These are phyloP conservation scores for Cyprinus carpio DNA, from an alignment of 2,113 vertebrate genomes.

Conservation along the genomic window DNA sequence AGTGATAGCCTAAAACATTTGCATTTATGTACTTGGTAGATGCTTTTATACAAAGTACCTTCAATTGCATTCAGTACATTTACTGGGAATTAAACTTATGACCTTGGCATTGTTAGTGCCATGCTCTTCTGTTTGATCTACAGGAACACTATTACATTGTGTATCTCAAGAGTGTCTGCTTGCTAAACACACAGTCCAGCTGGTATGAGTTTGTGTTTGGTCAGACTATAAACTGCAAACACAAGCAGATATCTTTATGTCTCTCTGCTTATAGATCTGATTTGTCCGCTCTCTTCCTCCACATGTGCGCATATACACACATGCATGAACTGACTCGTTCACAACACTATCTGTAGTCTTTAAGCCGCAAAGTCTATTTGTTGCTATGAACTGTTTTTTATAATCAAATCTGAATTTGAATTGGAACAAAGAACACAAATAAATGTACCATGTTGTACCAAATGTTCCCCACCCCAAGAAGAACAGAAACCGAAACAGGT, in stretches of 20 bases:
- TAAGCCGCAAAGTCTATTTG: neutral
- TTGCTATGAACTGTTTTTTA: neutral
- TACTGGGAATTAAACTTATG: neutral
- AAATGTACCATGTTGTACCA: neutral
- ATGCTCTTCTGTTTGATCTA: no score
- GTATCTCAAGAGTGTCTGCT: neutral
- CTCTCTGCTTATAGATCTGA: neutral
- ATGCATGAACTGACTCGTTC: conserved; percentile 5
- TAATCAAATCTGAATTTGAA: neutral
- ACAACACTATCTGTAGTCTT: conserved; percentile 33
- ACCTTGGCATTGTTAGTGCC: neutral
- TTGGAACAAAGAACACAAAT: neutral
- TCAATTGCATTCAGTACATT: neutral
- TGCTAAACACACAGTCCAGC: neutral
- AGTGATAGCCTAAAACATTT: neutral
- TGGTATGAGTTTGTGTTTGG: neutral
- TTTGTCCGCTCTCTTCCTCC: conserved; percentile 21
- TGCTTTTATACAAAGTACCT: neutral
- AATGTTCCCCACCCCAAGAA: no score
- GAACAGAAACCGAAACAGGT: neutral
- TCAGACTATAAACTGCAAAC: neutral
- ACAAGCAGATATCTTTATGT: neutral
- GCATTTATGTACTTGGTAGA: neutral
- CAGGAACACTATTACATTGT: neutral
- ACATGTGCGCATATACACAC: conserved; percentile 6